Evolutionary conservation across 2,888 invertebrate species (phyloP).

Genomic region (Tinea trinotella): DNA sequence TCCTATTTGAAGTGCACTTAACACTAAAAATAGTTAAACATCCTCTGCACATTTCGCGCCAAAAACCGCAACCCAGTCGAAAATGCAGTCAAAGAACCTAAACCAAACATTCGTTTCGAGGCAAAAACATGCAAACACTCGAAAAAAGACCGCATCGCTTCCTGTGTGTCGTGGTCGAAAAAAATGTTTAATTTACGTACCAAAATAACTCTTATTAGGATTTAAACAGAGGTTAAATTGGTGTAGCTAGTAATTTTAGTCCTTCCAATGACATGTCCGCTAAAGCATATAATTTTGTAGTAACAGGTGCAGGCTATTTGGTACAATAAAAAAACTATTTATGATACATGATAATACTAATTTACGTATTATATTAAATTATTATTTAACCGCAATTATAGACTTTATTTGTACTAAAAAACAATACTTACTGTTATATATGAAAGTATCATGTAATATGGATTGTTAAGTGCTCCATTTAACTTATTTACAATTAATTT

Average conservation of each 20-base stretch:
- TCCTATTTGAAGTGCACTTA: slow-evolving; percentile 47
- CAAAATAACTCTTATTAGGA: not conserved
- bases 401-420: not conserved
- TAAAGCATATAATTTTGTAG: slow-evolving; percentile 36
- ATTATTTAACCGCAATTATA: not conserved
- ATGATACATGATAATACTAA: not conserved
- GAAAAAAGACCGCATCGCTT: slow-evolving; percentile 32
- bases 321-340: not conserved
- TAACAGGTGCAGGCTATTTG: slow-evolving; percentile 40
- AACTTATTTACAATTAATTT: too few species aligned
- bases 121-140: slow-evolving; percentile 52
- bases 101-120: slow-evolving; percentile 42
- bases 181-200: slow-evolving; percentile 23
- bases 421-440: too few species aligned
- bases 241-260: slow-evolving; percentile 20
- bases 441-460: too few species aligned
- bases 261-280: slow-evolving; percentile 25
- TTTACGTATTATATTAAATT: not conserved
- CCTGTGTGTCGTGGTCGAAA: slow-evolving; percentile 30
- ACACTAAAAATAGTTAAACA: slow-evolving; percentile 42
- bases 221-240: slow-evolving; percentile 8
- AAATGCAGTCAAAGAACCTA: slow-evolving; percentile 50
- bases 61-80: slow-evolving; percentile 45
- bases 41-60: slow-evolving; percentile 43
- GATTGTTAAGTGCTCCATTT: too few species aligned